These are phyloP conservation scores for Mesorhabditis spiculigera DNA, from an alignment of 2,888 invertebrate species.

Conservation along the genomic window DNA sequence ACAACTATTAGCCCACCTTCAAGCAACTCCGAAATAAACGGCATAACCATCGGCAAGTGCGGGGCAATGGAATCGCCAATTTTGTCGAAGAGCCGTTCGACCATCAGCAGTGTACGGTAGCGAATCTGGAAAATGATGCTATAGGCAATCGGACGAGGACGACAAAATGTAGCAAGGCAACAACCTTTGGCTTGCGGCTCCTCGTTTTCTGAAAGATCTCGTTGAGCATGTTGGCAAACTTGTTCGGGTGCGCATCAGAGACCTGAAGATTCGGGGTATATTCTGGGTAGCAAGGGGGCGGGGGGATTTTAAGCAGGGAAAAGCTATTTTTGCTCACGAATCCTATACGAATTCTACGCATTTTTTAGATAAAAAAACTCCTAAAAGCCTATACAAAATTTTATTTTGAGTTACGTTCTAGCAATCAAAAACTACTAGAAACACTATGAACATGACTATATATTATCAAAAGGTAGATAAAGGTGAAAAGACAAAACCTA, in stretches of 20 bases:
- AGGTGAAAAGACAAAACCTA: too few species aligned
- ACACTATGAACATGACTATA: too few species aligned
- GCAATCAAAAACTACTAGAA: too few species aligned
- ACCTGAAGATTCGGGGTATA: slow-evolving; percentile 11
- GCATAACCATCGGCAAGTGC: slow-evolving; percentile 43
- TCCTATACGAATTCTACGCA: too few species aligned
- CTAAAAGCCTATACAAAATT: too few species aligned
- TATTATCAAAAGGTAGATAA: too few species aligned
- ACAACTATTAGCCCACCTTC: slow-evolving; percentile 26
- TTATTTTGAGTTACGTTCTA: too few species aligned
- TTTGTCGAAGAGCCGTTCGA: slow-evolving; percentile 40
- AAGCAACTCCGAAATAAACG: slow-evolving; percentile 46
- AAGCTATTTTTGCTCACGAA: too few species aligned
- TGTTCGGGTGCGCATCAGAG: slow-evolving; percentile 31
- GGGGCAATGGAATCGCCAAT: slow-evolving; percentile 51
- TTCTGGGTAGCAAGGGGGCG: too few species aligned
- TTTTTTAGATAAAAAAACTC: too few species aligned
- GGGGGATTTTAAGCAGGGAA: too few species aligned
- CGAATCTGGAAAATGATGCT: slow-evolving; percentile 19
- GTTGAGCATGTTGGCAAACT: slow-evolving; percentile 29
- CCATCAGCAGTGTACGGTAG: slow-evolving; percentile 41
- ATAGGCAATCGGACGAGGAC: too few species aligned
- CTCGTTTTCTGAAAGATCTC: slow-evolving; percentile 37
- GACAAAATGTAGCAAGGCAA: neutral
- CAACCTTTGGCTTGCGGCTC: slow-evolving; percentile 29